These are phyloP conservation scores for Acromyrmex heyeri DNA, from an alignment of 1,140 invertebrate species.

Conservation along the genomic window DNA sequence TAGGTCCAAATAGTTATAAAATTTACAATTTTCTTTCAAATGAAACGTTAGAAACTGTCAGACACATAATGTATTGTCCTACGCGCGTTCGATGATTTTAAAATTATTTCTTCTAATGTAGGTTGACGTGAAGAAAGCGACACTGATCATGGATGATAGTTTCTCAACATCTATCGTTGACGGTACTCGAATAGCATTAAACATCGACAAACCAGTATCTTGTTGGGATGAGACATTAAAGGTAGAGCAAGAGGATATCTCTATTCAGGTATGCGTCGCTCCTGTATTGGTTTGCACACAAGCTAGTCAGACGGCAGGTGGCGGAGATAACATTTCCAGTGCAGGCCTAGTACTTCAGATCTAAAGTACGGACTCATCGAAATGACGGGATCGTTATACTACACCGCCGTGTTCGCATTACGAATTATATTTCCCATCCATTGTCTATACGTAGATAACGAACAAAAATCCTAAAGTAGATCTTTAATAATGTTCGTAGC, in stretches of 20 bases:
- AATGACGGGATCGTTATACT: slow-evolving; percentile 7
- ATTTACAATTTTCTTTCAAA: slow-evolving; percentile 13
- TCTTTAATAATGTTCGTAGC: slow-evolving; percentile 31
- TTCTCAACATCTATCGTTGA: slow-evolving; percentile 90
- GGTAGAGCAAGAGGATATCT: slow-evolving; percentile 82
- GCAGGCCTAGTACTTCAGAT: slow-evolving; percentile 93
- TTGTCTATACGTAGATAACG: not conserved
- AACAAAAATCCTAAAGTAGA: slow-evolving; percentile 21
- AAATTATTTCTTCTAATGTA: slow-evolving; percentile 76
- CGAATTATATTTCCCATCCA: slow-evolving; percentile 1
- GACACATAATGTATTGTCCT: not conserved
- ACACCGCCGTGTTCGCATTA: slow-evolving; percentile 20
- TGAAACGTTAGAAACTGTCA: not conserved
- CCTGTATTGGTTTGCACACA: slow-evolving; percentile 95
- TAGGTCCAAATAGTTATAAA: not conserved
- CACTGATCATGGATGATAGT: slow-evolving; percentile 94
- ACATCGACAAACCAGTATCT: slow-evolving; percentile 91
- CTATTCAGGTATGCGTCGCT: slow-evolving; percentile 93
- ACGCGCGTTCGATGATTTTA: not conserved
- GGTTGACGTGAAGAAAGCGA: slow-evolving; percentile 91
- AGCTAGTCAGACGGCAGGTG: slow-evolving; percentile 94
- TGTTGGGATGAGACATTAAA: slow-evolving; percentile 92
- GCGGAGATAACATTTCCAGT: slow-evolving; percentile 96
- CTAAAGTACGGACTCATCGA: slow-evolving; percentile 74
- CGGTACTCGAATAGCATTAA: slow-evolving; percentile 88